Percentiles rank a stretch among this genome's conserved stretches.
phyloP scores from a whole-genome alignment of 2,888 invertebrate genomes.

The Ophion obscuratus region DNA sequence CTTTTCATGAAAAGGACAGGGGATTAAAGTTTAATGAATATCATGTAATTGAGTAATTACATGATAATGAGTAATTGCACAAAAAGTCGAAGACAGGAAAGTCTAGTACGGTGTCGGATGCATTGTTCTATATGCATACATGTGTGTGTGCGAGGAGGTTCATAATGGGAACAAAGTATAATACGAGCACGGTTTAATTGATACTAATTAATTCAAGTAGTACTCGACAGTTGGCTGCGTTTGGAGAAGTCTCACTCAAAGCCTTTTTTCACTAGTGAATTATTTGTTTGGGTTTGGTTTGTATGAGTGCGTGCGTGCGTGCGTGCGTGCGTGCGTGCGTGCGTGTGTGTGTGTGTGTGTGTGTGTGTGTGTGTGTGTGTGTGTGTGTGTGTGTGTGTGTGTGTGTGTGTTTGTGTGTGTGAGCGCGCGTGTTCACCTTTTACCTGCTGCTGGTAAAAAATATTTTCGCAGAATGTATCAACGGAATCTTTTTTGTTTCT shows the following conservation, averaged over 20 bases:
- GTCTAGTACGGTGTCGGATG: constrained; percentile 45
- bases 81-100: constrained; percentile 48
- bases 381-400: not conserved
- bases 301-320: not conserved
- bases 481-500: too few species aligned
- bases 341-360: too few species aligned
- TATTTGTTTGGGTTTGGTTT: not conserved
- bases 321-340: not conserved
- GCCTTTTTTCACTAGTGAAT: not conserved
- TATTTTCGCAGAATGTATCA: too few species aligned
- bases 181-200: constrained; percentile 59
- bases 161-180: constrained; percentile 38
- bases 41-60: too few species aligned
- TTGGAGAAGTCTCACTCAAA: constrained; percentile 9
- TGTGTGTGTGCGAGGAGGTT: not conserved
- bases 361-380: not conserved
- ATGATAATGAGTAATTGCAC: constrained; percentile 43
- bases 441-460: too few species aligned
- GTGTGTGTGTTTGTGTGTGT: not conserved
- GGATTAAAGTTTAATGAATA: constrained; percentile 64
- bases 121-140: constrained; percentile 22
- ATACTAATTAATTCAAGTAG: constrained; percentile 66
- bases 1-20: constrained; percentile 41
- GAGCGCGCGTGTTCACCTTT: not conserved
- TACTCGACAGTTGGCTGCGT: constrained; percentile 38